phyloP scores from a whole-genome alignment of 1,140 invertebrate genomes.

The Nasonia giraulti region DNA sequence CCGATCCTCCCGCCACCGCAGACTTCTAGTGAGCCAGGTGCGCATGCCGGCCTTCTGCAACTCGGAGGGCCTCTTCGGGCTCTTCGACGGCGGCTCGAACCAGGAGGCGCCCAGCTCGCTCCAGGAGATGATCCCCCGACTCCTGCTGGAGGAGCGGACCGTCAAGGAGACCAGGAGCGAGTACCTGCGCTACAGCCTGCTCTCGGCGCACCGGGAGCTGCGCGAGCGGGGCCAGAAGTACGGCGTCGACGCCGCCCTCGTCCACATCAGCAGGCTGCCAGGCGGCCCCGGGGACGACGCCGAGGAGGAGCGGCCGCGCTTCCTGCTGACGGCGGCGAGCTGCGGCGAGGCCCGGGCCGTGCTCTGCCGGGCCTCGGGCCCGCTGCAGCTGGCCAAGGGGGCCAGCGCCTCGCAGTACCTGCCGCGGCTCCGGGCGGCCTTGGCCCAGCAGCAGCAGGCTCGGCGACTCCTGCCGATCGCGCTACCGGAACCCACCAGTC shows the following conservation, averaged over 20 bases:
- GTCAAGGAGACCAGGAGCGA: slow-evolving; percentile 86
- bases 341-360: slow-evolving; percentile 84
- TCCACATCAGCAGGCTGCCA: slow-evolving; percentile 80
- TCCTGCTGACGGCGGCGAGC: slow-evolving; percentile 81
- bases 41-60: slow-evolving; percentile 85
- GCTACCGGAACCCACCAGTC: slow-evolving; percentile 83
- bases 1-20: slow-evolving; percentile 48
- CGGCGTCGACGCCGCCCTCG: slow-evolving; percentile 82
- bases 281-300: slow-evolving; percentile 50
- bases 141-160: slow-evolving; percentile 85
- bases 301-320: slow-evolving; percentile 68
- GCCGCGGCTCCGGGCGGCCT: neutral
- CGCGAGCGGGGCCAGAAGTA: slow-evolving; percentile 82
- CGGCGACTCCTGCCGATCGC: slow-evolving; percentile 23
- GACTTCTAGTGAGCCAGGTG: slow-evolving; percentile 84
- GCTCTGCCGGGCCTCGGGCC: slow-evolving; percentile 79
- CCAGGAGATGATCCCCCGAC: slow-evolving; percentile 83
- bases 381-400: slow-evolving; percentile 72
- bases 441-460: neutral
- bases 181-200: slow-evolving; percentile 88
- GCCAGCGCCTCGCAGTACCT: neutral
- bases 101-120: slow-evolving; percentile 80
- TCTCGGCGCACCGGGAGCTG: slow-evolving; percentile 84
- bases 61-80: slow-evolving; percentile 85
- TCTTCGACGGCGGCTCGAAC: slow-evolving; percentile 86